Base-by-base conservation (phyloP, 2,888 invertebrate species). In the Acleris sparsana region DNA sequence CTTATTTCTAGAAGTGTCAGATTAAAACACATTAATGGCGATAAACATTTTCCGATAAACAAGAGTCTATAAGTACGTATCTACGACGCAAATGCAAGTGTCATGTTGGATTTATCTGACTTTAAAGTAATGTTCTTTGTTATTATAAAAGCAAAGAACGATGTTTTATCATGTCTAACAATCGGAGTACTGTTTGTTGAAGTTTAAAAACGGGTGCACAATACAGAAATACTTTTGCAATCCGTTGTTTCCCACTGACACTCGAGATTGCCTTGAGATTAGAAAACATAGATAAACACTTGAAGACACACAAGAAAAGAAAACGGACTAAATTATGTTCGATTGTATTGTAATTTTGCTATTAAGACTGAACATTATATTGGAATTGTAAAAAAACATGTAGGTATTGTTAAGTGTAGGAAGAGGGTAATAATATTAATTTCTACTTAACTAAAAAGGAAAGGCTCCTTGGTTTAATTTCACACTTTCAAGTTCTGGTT, bases 221-320 rank as follows among this genome's bases (percentile, higher is more conserved):
- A 58, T 49, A 59, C 53, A 53, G 39, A 49, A 48, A 55, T 55
- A 49, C 53, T 64, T 48, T 64, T 13, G 53, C 53, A 64, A 48
- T 64, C 48, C 39, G 63, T 33, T 39, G 29, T 25, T 53, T 20
- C 43, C 25, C 59, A 60, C 49, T 20, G 51, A 22, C 51, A 56
- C 55, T 56, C 9, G 60, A 65, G 60, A 65, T 56, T 56, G 51
- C 48, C 52, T 20, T 20, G 51, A 65, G 60, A 65, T 65, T 61
- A 65, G 65, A 61, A 65, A 65, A 60, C 55, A 18, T 55, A 62
- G 62, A 62, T 55, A 62, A 55, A 55, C 55, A 60, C 60, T 59
- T 44, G 59, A 55, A 52, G 52, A 53, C 56, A 46, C 22, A 46
- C 22, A 52, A 57, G 29, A 11, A 56, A 52, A 52, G 46, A 43